Evolutionary conservation across 1,140 invertebrate species (phyloP), one percentile per base, ranked within the genome.

Genomic region (Bombus confusus): DNA sequence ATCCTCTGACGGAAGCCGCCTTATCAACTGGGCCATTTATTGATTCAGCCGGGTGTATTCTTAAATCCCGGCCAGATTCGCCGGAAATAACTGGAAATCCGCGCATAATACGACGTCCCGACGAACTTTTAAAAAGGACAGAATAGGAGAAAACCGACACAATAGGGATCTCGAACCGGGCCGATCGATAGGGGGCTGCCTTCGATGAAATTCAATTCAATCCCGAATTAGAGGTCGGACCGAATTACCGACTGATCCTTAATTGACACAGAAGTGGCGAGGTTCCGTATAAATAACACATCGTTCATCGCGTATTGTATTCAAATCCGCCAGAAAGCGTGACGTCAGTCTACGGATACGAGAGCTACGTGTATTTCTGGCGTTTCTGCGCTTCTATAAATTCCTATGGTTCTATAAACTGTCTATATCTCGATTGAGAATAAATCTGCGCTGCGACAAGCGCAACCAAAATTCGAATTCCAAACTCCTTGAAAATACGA

Each of bases 21-120:
- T 83, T 83, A 83, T 83, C 81, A 83, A 31, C 73, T 28, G 62
- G 43, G 59, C 57, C 81, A 66, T 76, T 83, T 83, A 83, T 83
- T 76, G 81, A 83, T 83, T 83, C 73, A 76, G 52, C 41, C n/a
- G 31, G 25, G 57, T 18, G 80, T 75, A 75, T 82, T 76, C 81
- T 76, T 52, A 68, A 83, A 83, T 47, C 62, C 59, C 13, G 25
- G n/a, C 13, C 57, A 9, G 28, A 52, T 66, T 22, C 59, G 59
- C 47, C 31, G 59, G 15, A 68, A 68, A 76, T 83, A 83, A 39
- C 72, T 47, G 62, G 57, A 9, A 22, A 47, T n/a, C 37, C 39
- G 34, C 22, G 80, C 39, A 43, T 75, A 75, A 83, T 68, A 66
- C 59, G 72, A 66, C 59, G 72, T 75, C 25, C n/a, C 69, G n/a